Conservation (phyloP, 35 echinoderm and acorn worm species). For the Eucidaris tribuloides region DNA sequence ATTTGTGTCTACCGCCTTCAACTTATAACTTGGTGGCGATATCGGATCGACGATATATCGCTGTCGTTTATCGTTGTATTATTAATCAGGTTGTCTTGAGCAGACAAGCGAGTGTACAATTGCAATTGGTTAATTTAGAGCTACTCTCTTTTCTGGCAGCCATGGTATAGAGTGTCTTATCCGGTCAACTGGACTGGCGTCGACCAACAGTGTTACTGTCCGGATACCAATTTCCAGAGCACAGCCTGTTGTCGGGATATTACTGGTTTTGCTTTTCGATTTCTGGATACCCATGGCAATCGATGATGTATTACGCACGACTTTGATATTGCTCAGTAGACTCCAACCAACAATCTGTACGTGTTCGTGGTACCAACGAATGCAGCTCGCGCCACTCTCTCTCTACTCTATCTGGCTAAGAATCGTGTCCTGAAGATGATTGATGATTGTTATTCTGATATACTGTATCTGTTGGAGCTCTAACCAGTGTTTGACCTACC, state of each 20-base stretch:
- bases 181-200: background rate
- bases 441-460: conserved; percentile 8
- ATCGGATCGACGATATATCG: conserved; percentile 12
- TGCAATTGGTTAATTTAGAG: background rate
- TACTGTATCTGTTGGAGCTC: conserved; percentile 26
- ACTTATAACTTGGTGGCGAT: conserved; percentile 4
- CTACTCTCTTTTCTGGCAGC: conserved; percentile 3
- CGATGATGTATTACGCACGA: conserved; percentile 17
- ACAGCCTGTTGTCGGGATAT: background rate
- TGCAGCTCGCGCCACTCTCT: background rate
- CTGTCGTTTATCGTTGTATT: background rate
- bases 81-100: background rate
- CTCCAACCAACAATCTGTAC: background rate
- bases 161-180: background rate
- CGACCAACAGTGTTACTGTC: background rate
- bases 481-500: conserved; percentile 29
- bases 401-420: background rate
- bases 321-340: background rate
- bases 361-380: background rate
- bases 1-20: background rate
- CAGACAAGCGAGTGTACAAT: background rate
- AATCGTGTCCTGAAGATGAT: conserved; percentile 30
- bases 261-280: background rate
- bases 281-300: background rate
- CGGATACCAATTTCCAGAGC: background rate